Base-by-base conservation (phyloP, 2,888 invertebrate genomes). In the Leptinotarsa haldemani region DNA sequence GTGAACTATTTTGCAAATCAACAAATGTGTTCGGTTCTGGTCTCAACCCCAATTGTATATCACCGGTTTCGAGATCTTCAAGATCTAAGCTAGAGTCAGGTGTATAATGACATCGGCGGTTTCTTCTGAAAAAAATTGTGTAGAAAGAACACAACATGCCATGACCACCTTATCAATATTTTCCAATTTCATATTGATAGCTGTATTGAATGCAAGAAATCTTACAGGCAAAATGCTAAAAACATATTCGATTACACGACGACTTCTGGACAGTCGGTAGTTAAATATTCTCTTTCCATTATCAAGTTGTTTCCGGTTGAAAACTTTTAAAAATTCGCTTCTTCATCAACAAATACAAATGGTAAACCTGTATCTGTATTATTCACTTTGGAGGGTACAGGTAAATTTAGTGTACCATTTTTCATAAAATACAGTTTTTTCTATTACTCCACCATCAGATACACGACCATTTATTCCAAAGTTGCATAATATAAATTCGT, bases 161-260 rank as follows among this genome's bases (percentile, higher is more conserved):
- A 78, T 66, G n/a, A 79, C 76, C 5, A 76, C 78, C 47, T 61
- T 65, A 20, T 74, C 73, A 63, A 69, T 65, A 18, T 65, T 69
- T 71, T 67, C 61, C 52, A 74, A 18, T 46, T 68, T 56, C 20
- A 68, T 52, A 68, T 47, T 71, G 50, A 82, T 81, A 67, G 74
- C 70, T 71, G 74, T 75, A 66, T 80, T 78, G 30, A 83, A 77
- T 68, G 83, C 74, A 69, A 79, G 53, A 76, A 84, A 84, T 73
- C 82, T 73, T 12, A 70, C 70, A 64, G 78, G 67, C 64, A 82
- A 71, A 48, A 83, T 83, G 25, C 81, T 79, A 67, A 81, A 81
- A 48, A 70, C 74, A 71, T 81, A 81, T 76, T 81, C 80, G 40
- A 82, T 72, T n/a, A 83, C 69, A 70, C 76, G 61, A 30, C 81